phyloP scores from a whole-genome alignment of 2,888 invertebrate species.

The Nomada fabriciana region DNA sequence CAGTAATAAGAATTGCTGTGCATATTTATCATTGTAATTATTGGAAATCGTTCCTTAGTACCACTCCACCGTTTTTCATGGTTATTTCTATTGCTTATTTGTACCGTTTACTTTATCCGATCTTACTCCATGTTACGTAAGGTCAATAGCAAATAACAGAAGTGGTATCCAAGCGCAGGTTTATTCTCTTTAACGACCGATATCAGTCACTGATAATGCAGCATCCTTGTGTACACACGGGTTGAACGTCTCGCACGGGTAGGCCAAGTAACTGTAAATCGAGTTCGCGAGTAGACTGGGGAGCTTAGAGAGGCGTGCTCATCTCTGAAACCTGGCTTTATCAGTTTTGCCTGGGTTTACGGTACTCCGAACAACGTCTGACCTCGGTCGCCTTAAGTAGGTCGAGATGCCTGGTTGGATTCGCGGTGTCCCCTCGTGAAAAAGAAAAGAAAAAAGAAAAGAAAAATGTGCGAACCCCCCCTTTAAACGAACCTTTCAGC shows the following conservation, averaged over 20 bases:
- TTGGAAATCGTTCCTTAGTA: no score
- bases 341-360: constrained; percentile 67
- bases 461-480: neutral
- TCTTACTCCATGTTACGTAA: neutral
- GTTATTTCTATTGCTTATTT: neutral
- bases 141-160: neutral
- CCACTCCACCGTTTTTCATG: no score
- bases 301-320: constrained; percentile 50
- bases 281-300: constrained; percentile 61
- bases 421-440: neutral
- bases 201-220: constrained; percentile 53
- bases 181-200: constrained; percentile 36
- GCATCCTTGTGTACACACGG: constrained; percentile 34
- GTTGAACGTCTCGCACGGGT: constrained; percentile 59
- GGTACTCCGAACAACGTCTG: constrained; percentile 58
- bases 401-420: constrained; percentile 34
- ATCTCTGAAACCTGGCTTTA: constrained; percentile 65
- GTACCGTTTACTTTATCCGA: no score
- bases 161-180: constrained; percentile 8
- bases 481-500: neutral
- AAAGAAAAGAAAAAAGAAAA: no score
- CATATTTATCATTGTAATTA: no score
- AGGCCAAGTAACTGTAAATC: constrained; percentile 78
- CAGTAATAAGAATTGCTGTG: no score
- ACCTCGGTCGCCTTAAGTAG: constrained; percentile 43